Conservation (phyloP, 2,888 invertebrate genomes). For the Fragum fragum region DNA sequence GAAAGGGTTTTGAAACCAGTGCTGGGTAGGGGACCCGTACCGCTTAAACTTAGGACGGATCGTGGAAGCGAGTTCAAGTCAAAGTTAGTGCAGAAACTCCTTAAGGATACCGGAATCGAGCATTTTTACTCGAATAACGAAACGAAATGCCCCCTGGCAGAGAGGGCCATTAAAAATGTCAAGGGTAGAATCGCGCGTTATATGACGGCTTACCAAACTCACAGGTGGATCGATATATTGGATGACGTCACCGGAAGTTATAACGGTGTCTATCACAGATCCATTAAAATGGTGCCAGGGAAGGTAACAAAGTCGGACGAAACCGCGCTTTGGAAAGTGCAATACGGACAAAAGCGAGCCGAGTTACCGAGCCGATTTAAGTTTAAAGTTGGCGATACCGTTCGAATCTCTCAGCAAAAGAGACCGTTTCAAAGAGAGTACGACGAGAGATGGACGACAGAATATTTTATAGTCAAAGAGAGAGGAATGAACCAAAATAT, state of each 20-base stretch:
- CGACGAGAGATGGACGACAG: constrained; percentile 12
- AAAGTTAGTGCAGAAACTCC: constrained; percentile 10
- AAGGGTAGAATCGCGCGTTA: constrained; percentile 27
- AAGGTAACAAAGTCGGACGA: constrained; percentile 23
- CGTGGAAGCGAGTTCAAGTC: constrained; percentile 35
- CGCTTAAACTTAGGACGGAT: constrained; percentile 34
- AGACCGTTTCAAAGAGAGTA: constrained; percentile 28
- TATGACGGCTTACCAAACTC: constrained; percentile 36
- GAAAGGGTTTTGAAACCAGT: not conserved
- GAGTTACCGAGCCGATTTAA: not conserved
- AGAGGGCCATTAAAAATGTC: constrained; percentile 26
- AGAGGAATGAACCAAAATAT: constrained; percentile 31
- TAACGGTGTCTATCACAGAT: constrained; percentile 41
- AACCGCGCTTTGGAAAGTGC: constrained; percentile 26
- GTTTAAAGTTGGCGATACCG: constrained; percentile 46
- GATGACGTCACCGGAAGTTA: constrained; percentile 29
- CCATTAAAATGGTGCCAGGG: constrained; percentile 33
- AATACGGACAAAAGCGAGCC: not conserved
- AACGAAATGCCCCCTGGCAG: constrained; percentile 17
- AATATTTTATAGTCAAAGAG: constrained; percentile 32
- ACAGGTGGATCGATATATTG: constrained; percentile 38
- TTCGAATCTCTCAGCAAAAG: constrained; percentile 37
- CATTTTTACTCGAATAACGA: constrained; percentile 33
- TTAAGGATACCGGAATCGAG: constrained; percentile 11
- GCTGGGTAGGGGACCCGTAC: not conserved